Percentiles rank a stretch among this genome's conserved stretches.
These are phyloP conservation scores for Coleophora deauratella DNA, from an alignment of 2,888 invertebrate genomes.

Conservation along the genomic window DNA sequence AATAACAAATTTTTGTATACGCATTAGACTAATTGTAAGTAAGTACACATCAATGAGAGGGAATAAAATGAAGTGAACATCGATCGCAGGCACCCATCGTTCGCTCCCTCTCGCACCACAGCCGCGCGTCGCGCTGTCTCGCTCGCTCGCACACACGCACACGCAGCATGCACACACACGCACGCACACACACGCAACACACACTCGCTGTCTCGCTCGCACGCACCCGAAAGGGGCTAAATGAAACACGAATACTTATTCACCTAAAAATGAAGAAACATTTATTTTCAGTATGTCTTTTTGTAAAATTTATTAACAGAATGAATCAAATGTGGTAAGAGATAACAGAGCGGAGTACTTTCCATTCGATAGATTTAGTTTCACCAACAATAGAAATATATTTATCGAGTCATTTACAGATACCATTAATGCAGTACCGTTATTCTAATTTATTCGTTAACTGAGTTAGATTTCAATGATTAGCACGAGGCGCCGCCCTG, in stretches of 20 bases:
- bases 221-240: slow-evolving; percentile 26
- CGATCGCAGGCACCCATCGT: background rate
- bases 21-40: background rate
- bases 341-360: slow-evolving; percentile 68
- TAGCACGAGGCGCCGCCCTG: slow-evolving; percentile 34
- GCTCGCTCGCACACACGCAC: background rate
- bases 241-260: slow-evolving; percentile 75
- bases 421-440: slow-evolving; percentile 66
- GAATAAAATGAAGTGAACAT: slow-evolving; percentile 1
- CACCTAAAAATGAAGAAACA: slow-evolving; percentile 83
- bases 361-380: slow-evolving; percentile 62
- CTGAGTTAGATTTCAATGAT: slow-evolving; percentile 64
- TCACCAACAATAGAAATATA: slow-evolving; percentile 71
- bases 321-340: slow-evolving; percentile 68
- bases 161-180: no score
- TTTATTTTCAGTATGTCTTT: slow-evolving; percentile 80
- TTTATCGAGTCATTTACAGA: slow-evolving; percentile 68
- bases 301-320: slow-evolving; percentile 77
- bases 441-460: slow-evolving; percentile 71
- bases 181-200: no score
- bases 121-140: no score
- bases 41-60: background rate
- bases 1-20: no score
- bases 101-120: no score
- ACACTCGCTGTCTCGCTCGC: no score